Conservation (phyloP, 2,888 invertebrate genomes). For the Chloromyia formosa region DNA sequence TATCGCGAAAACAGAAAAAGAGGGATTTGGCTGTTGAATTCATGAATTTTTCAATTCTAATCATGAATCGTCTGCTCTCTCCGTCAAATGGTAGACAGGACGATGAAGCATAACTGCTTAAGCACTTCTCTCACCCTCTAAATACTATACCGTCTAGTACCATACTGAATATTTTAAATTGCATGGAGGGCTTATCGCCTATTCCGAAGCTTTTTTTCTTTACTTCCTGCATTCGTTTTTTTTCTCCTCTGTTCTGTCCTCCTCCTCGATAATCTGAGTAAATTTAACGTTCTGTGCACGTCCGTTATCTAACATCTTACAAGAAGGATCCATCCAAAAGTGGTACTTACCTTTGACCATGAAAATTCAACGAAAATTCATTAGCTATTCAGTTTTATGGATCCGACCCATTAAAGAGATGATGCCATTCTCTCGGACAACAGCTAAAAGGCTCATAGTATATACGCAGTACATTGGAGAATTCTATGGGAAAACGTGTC, state of each 20-base stretch:
- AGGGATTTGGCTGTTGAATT: not conserved
- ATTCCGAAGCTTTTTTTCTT: too few species aligned
- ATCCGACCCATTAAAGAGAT: too few species aligned
- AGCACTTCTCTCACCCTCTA: not conserved
- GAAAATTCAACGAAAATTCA: not conserved
- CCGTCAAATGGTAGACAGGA: too few species aligned
- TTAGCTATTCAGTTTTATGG: not conserved
- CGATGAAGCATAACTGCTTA: too few species aligned
- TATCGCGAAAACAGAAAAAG: too few species aligned
- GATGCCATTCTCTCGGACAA: too few species aligned
- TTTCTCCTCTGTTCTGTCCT: not conserved
- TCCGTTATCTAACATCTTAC: not conserved
- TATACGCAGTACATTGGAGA: too few species aligned
- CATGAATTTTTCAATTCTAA: not conserved
- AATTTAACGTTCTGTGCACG: not conserved
- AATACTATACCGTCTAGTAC: not conserved
- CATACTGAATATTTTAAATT: not conserved
- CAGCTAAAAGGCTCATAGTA: too few species aligned
- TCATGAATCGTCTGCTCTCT: not conserved
- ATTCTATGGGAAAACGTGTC: too few species aligned
- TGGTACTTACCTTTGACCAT: not conserved
- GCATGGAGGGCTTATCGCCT: too few species aligned
- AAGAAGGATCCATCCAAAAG: not conserved
- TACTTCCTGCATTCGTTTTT: too few species aligned
- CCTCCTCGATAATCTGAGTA: not conserved